Evolutionary conservation across 1,140 invertebrate species (phyloP).

Genomic region (Drosophila melanogaster): Release_6_plus_ISO1_MT NC_004354.4:18770501-18771000

Average conservation of each 20-base stretch:
- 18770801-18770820: too few species aligned
- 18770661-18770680: neutral
- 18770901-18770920: constrained; percentile 18
- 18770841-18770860: too few species aligned
- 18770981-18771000: neutral
- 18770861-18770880: neutral
- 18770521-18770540: neutral
- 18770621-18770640: constrained; percentile 21
- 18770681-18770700: neutral
- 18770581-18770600: constrained; percentile 7
- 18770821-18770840: neutral
- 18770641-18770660: constrained; percentile 17
- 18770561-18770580: constrained; percentile 14
- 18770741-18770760: constrained; percentile 22
- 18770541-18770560: neutral
- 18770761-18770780: constrained; percentile 15
- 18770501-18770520: neutral
- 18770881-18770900: neutral
- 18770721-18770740: neutral
- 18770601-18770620: neutral
- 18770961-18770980: neutral
- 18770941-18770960: constrained; percentile 4
- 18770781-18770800: neutral
- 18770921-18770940: constrained; percentile 9
- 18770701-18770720: neutral